Conservation (phyloP, 2,888 invertebrate species). For the Drosophila putrida region DNA sequence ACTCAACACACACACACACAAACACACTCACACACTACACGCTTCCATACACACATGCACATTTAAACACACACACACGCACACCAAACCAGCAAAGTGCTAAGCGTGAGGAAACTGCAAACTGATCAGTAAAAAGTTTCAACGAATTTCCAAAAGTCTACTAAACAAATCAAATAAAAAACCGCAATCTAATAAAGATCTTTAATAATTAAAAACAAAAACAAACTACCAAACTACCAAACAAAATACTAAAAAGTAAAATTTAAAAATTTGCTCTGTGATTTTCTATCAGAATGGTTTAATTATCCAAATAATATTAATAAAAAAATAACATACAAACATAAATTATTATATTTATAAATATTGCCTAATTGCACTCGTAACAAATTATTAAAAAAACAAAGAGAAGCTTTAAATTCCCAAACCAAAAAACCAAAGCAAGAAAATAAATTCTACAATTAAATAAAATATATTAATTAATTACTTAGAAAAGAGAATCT, state of each 20-base stretch:
- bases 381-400: slow-evolving; percentile 44
- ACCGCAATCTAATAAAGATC: slow-evolving; percentile 34
- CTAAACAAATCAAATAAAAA: slow-evolving; percentile 31
- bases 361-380: slow-evolving; percentile 59
- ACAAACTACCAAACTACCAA: no score
- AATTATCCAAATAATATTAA: slow-evolving; percentile 52
- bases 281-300: slow-evolving; percentile 82
- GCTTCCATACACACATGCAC: slow-evolving; percentile 15
- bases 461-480: slow-evolving; percentile 14
- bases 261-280: slow-evolving; percentile 82
- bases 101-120: slow-evolving; percentile 38
- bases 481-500: slow-evolving; percentile 1
- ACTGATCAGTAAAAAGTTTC: slow-evolving; percentile 65
- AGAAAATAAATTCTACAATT: slow-evolving; percentile 36
- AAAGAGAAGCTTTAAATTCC: slow-evolving; percentile 60
- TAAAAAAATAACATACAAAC: slow-evolving; percentile 8
- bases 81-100: slow-evolving; percentile 25
- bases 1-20: slow-evolving; percentile 1
- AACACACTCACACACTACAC: slow-evolving; percentile 3
- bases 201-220: slow-evolving; percentile 13
- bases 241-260: slow-evolving; percentile 36
- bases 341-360: slow-evolving; percentile 56
- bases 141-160: slow-evolving; percentile 72
- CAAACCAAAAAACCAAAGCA: slow-evolving; percentile 33
- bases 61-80: slow-evolving; percentile 27